Base-by-base conservation (phyloP, 2,113 vertebrate species). In the Nibea coibor region DNA sequence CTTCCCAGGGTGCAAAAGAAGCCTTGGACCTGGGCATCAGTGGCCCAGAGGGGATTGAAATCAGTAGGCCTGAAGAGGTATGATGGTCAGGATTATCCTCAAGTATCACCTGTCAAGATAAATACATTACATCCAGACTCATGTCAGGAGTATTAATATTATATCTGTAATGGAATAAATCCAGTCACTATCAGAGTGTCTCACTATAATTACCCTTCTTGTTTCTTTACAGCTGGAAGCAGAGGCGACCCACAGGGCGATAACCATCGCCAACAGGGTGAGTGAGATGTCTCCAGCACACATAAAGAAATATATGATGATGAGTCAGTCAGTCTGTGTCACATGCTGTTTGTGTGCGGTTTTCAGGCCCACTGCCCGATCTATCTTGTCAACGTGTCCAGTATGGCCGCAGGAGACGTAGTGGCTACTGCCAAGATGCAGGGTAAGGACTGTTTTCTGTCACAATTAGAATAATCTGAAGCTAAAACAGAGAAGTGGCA, bases 31-130 rank as follows among this genome's bases (percentile, higher is more conserved):
- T 99, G 89, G 98, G 98, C 62, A 99, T 99, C 91, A 97, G 94
- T 0, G 98, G 98, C 11, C 98, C 98, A 0, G 98, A 99, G 92
- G 97, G 98, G 68, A 98, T 98, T 2, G 97, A 99, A 92, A 98
- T 99, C 94, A 99, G 98, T 91, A 95, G 97, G 69, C 97, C 98
- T 0, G 97, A 99, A 50, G 98, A 99, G 97, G 97, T 99, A 66
- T 3, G 31, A 76, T 4, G 9, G 20, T 20, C 54, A 20, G 45
- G 12, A 39, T 81, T 54, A 72, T 51, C 9, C n/a, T n/a, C 2
- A 42, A 39, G 1, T 17, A 3, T 8, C n/a, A 12, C 47, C 35
- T 50, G 22, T 50, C 16, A 19, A 48, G 10, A 4, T 28, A 57
- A 66, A 50, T 31, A 48, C 4, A 51, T 72, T 19, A 62, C 16